Evolutionary conservation across 1,140 invertebrate genomes (phyloP).

Genomic region (Chironomus tepperi): DNA sequence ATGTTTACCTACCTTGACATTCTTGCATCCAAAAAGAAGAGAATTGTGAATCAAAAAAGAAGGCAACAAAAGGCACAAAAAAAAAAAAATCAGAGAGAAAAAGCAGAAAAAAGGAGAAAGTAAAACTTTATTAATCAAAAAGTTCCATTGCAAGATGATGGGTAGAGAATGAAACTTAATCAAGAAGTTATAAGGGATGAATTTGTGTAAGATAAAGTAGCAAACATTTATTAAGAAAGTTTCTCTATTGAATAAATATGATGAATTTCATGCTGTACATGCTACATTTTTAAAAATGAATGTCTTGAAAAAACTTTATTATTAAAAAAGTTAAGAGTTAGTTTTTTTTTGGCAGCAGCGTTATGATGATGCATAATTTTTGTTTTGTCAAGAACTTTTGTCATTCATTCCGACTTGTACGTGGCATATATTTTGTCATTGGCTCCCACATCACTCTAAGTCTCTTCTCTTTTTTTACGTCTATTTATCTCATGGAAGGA

Average conservation of each 20-base stretch:
- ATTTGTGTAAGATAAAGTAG: too few relatives aligned
- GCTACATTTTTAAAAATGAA: background rate
- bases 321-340: background rate
- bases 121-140: background rate
- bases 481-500: too few relatives aligned
- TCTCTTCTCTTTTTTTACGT: too few relatives aligned
- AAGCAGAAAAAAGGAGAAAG: background rate
- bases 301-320: background rate
- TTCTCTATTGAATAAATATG: background rate
- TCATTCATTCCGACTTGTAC: too few relatives aligned
- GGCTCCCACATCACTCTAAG: too few relatives aligned
- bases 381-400: too few relatives aligned
- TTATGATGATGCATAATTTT: too few relatives aligned
- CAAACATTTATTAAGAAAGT: constrained; percentile 3
- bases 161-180: too few relatives aligned
- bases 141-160: background rate
- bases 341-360: too few relatives aligned
- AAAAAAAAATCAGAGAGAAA: background rate
- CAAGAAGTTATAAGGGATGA: too few relatives aligned
- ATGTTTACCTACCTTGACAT: too few relatives aligned
- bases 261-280: background rate
- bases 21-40: background rate
- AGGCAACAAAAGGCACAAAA: background rate
- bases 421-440: too few relatives aligned
- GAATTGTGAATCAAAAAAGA: background rate